These are phyloP conservation scores for Rafetus swinhoei DNA, from an alignment of 2,113 vertebrate species.

Conservation along the genomic window DNA sequence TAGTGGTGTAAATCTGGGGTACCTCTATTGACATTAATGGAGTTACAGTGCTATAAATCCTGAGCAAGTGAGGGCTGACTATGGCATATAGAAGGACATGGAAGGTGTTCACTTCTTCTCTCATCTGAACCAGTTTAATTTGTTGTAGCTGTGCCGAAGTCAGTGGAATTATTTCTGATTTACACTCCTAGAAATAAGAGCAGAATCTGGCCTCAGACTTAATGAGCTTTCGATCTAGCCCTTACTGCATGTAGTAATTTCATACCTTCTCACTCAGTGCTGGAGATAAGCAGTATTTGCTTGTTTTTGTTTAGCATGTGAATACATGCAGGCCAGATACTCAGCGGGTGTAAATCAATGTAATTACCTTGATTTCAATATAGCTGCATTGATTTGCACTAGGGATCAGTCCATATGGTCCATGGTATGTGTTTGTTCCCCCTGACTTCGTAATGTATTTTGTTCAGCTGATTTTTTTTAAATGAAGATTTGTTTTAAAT, in stretches of 20 bases:
- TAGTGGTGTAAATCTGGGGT: background rate
- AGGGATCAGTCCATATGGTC: background rate
- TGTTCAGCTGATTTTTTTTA: background rate
- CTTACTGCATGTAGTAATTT: slow-evolving; percentile 18
- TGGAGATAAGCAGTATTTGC: slow-evolving; percentile 24
- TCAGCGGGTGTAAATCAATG: background rate
- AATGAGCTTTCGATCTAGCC: background rate
- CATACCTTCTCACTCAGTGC: background rate
- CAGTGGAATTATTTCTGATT: slow-evolving; percentile 6
- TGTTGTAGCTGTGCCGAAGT: background rate
- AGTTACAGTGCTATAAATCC: background rate
- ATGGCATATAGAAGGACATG: background rate
- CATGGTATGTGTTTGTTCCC: background rate
- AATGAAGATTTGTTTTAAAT: background rate
- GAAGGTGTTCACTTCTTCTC: background rate
- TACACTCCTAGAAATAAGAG: background rate
- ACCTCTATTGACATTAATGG: background rate
- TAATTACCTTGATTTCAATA: background rate
- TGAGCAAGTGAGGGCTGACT: background rate
- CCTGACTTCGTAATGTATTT: background rate
- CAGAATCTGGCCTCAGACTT: background rate
- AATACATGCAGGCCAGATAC: background rate
- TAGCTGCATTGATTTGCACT: background rate
- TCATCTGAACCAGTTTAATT: background rate
- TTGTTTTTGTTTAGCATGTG: background rate